Percentiles rank a stretch among this genome's conserved stretches.
Conservation (phyloP, 2,113 vertebrate species). For the Chlorocebus sabaeus region DNA sequence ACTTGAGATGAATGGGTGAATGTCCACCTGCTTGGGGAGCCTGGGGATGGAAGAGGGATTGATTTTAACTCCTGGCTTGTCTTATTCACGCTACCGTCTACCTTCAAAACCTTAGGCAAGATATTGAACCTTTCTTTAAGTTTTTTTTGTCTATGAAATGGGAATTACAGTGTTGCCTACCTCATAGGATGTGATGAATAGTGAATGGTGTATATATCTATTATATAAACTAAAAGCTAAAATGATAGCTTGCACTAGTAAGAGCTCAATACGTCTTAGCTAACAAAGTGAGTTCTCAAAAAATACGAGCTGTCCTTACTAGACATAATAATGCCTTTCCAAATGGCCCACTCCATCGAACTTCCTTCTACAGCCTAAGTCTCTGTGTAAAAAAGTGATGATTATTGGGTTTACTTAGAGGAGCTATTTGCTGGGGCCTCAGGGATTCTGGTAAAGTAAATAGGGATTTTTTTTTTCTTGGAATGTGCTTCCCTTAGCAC, state of each 20-base stretch:
- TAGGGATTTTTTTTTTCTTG: not conserved
- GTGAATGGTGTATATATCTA: not conserved
- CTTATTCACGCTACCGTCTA: not conserved
- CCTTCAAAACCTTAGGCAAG: not conserved
- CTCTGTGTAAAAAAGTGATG: not conserved
- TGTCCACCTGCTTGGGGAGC: not conserved
- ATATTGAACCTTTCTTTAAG: not conserved
- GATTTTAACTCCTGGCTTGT: not conserved
- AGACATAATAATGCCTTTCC: not conserved
- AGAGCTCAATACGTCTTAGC: not conserved
- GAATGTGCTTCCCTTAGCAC: not conserved
- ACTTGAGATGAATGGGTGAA: no score
- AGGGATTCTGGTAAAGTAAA: not conserved
- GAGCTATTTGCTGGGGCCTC: not conserved
- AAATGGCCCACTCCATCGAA: not conserved
- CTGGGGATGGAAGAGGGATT: not conserved
- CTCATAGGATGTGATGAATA: not conserved
- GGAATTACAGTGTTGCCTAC: not conserved
- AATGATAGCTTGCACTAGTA: not conserved
- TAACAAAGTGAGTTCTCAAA: slow-evolving; percentile 14
- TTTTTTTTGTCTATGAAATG: not conserved
- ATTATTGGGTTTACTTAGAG: not conserved
- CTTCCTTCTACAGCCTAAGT: not conserved
- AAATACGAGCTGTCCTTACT: not conserved
- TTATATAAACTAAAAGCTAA: not conserved